phyloP scores from a whole-genome alignment of 2,888 invertebrate species.

The Deladenus siricidicola region DNA sequence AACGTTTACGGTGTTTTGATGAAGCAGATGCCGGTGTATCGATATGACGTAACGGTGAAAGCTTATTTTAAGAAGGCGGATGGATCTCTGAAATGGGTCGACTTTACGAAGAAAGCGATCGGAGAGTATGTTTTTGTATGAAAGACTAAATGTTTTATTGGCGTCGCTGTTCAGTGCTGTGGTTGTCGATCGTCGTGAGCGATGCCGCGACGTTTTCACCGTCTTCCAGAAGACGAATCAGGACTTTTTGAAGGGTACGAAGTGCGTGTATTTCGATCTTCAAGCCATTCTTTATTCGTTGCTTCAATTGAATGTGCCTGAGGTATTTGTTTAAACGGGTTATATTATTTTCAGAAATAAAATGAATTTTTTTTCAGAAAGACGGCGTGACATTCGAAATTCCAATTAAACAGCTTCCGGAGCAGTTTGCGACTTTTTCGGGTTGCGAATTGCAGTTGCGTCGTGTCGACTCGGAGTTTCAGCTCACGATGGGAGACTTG shows the following conservation, averaged over 20 bases:
- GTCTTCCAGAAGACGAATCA: constrained; percentile 11
- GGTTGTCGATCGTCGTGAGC: constrained; percentile 18
- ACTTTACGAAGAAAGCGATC: constrained; percentile 23
- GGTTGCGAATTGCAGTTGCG: neutral
- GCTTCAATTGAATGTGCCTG: neutral
- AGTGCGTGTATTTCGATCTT: constrained; percentile 23
- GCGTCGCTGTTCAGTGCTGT: constrained; percentile 25
- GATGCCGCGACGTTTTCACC: constrained; percentile 20
- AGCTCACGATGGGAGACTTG: constrained; percentile 3
- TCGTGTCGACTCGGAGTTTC: neutral
- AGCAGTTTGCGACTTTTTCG: neutral
- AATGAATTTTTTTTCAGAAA: too few species aligned
- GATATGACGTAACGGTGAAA: constrained; percentile 23
- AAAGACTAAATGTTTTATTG: too few species aligned
- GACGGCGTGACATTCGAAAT: neutral
- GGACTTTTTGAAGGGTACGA: constrained; percentile 6
- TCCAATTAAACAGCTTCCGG: neutral
- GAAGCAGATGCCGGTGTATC: constrained; percentile 11
- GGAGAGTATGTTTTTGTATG: constrained; percentile 25
- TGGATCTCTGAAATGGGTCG: constrained; percentile 3
- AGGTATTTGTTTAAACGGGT: neutral
- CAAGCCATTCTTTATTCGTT: constrained; percentile 23
- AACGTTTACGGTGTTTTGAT: constrained; percentile 14
- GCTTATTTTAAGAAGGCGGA: neutral
- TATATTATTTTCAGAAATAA: too few species aligned